These are phyloP conservation scores for Notarius lentiginosus DNA, from an alignment of 2,113 vertebrate genomes.

Conservation along the genomic window DNA sequence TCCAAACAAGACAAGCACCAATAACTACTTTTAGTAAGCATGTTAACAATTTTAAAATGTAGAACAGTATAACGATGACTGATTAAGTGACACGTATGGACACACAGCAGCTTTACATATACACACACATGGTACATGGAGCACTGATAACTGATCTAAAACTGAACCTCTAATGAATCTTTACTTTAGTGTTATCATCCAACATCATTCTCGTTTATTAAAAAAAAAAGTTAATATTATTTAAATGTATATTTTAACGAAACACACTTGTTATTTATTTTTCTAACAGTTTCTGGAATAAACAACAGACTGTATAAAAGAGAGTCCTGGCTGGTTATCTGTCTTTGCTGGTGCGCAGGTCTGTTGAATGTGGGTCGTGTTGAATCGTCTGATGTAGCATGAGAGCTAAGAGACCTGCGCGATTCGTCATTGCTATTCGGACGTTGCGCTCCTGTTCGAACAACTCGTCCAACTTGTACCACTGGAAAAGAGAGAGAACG, in stretches of 20 bases:
- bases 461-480: slow-evolving; percentile 91
- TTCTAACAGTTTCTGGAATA: background rate
- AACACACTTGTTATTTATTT: background rate
- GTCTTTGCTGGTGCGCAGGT: slow-evolving; percentile 82
- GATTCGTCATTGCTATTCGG: slow-evolving; percentile 87
- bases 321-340: slow-evolving; percentile 63
- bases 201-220: background rate
- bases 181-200: background rate
- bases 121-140: background rate
- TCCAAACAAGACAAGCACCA: background rate
- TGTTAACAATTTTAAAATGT: background rate
- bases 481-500: slow-evolving; percentile 63
- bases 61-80: background rate
- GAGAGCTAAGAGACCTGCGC: slow-evolving; percentile 84
- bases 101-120: background rate
- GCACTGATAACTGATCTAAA: background rate
- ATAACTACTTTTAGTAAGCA: background rate
- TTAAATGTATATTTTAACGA: background rate
- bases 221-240: background rate
- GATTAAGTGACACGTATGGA: background rate
- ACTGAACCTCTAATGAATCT: background rate
- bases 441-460: slow-evolving; percentile 91
- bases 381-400: slow-evolving; percentile 93
- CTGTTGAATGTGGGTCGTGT: slow-evolving; percentile 84
- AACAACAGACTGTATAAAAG: background rate